Base-by-base conservation (phyloP, 2,797 vertebrate species). In the Galaxias olidus region DNA sequence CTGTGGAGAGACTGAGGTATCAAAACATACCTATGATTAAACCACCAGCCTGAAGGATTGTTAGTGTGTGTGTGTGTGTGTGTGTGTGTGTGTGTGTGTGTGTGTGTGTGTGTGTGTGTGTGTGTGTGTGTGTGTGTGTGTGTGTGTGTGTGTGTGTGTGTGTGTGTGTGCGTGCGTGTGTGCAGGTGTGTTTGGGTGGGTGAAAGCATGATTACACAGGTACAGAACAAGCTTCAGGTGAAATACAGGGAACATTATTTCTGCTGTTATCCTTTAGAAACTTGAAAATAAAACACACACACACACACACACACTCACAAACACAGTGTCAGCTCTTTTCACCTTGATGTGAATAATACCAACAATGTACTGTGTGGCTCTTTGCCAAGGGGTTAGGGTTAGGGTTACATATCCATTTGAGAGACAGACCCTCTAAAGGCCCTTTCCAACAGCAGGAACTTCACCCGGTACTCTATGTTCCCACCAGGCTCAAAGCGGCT, bases 1-100 rank as follows among this genome's bases (percentile, higher is more conserved):
- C 63, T 65, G 51, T 57, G 52, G 76, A 68, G 72, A 58, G 54
- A 43, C 49, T 61, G 63, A 79, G 63, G 74, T 73, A 72, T 72
- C 60, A 65, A 65, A 54, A 43, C 60, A 47, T 40, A 58, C 60
- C 51, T 40, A 58, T 72, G 72, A 79, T 40, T 76, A 72, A 72
- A 6, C 30, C 30, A 30, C 30, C 30, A 30, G 30, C 30, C 30
- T 30, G 30, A 2, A 30, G 30, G 30, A 30, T 30, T 30, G 30
- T 30, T 30, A 6, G 30, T 3, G 30, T 30, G 30, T 30, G 3
- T 30, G 6, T n/a, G 7, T 14, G 54, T 52, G 8, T 51, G 49
- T 51, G 7, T 51, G 49, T 51, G 9, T 51, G 49, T 51, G 49
- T 51, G 49, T n/a, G n/a, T n/a, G n/a, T n/a, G n/a, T 59, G 4